Evolutionary conservation across 2,797 vertebrate genomes (phyloP).

Genomic region (Tapera naevia): DNA sequence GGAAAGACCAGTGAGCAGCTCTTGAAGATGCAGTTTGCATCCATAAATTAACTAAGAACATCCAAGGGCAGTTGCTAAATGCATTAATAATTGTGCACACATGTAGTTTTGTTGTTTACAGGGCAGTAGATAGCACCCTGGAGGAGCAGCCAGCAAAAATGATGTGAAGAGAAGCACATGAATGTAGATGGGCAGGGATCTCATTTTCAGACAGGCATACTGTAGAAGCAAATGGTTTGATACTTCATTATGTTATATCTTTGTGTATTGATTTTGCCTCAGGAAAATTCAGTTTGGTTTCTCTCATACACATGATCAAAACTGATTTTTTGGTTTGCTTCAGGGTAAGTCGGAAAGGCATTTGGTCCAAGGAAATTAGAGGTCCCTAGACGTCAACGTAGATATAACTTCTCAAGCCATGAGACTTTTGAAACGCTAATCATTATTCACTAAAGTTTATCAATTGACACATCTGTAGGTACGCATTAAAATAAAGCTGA

Average conservation of each 20-base stretch:
- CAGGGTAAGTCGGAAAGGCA: not conserved
- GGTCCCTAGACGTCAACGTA: not conserved
- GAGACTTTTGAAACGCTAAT: not conserved
- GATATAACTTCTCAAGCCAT: not conserved
- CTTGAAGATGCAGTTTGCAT: not conserved
- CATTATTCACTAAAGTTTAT: not conserved
- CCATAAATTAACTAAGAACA: not conserved
- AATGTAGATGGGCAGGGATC: not conserved
- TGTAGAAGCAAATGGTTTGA: not conserved
- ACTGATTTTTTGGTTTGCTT: constrained; percentile 39
- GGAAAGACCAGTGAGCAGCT: not conserved
- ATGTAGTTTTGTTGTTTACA: not conserved
- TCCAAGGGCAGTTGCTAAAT: not conserved
- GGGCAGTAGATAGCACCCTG: not conserved
- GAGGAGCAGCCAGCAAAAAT: not conserved
- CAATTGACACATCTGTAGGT: not conserved
- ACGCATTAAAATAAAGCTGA: not conserved
- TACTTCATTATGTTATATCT: constrained; percentile 32
- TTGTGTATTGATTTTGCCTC: constrained; percentile 52
- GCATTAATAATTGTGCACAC: not conserved
- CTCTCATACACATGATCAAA: not conserved
- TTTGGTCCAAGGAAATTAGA: not conserved
- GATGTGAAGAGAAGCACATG: not conserved
- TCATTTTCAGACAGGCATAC: not conserved
- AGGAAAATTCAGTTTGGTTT: constrained; percentile 25